Evolutionary conservation across 2,888 invertebrate species (phyloP).

Genomic region (Metellina segmentata): DNA sequence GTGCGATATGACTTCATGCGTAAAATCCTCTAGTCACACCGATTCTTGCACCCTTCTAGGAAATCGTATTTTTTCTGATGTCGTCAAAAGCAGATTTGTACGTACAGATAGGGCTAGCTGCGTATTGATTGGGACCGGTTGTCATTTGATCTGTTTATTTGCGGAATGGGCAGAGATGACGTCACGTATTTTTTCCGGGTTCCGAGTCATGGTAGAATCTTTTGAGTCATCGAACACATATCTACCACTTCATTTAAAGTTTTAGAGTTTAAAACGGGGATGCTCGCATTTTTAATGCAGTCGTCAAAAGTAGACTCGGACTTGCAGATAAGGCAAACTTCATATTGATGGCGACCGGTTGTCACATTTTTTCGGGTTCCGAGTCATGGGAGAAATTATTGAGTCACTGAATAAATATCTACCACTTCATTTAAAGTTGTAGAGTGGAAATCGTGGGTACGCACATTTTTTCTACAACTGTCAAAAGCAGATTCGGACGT

Average conservation of each 20-base stretch:
- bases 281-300: not conserved
- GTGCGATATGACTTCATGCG: constrained; percentile 17
- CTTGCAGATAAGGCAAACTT: constrained; percentile 9
- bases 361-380: constrained; percentile 30
- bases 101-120: constrained; percentile 18
- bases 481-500: not conserved
- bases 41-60: not conserved
- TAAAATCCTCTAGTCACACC: constrained; percentile 38
- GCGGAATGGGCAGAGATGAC: constrained; percentile 7
- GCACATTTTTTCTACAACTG: not conserved
- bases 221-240: constrained; percentile 20
- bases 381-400: constrained; percentile 27
- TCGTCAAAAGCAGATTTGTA: not conserved
- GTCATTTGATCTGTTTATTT: constrained; percentile 56
- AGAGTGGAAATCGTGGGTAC: not conserved
- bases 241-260: constrained; percentile 36
- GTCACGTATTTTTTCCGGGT: constrained; percentile 5
- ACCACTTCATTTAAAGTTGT: constrained; percentile 37
- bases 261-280: not conserved
- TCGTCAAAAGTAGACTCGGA: not conserved
- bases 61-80: not conserved
- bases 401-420: constrained; percentile 29
- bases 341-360: constrained; percentile 47
- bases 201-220: constrained; percentile 25
- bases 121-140: constrained; percentile 45